A percentile compares a stretch with the other conserved stretches of the same genome.
phyloP scores from a whole-genome alignment of 2,888 invertebrate genomes.

The Aphrophora alni region DNA sequence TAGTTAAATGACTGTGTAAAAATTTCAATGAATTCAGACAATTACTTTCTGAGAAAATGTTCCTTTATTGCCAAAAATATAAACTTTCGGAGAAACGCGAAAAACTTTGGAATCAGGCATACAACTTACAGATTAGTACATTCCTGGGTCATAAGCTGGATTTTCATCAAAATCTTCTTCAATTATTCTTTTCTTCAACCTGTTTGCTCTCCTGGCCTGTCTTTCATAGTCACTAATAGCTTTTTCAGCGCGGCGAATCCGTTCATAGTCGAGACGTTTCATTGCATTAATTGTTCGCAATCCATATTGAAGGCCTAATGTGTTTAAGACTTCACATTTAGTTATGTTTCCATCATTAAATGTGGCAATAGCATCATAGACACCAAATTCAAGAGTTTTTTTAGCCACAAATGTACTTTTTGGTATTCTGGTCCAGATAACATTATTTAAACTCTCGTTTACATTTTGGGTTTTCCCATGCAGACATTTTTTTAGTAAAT shows the following conservation, averaged over 20 bases:
- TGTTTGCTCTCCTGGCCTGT: slow-evolving; percentile 19
- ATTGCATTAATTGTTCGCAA: slow-evolving; percentile 4
- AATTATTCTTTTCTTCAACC: slow-evolving; percentile 19
- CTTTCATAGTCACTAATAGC: not conserved
- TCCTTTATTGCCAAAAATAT: slow-evolving; percentile 14
- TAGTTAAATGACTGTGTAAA: not conserved
- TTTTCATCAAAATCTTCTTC: slow-evolving; percentile 18
- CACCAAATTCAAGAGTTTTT: slow-evolving; percentile 26
- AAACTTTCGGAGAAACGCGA: slow-evolving; percentile 19
- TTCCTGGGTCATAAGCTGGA: slow-evolving; percentile 15
- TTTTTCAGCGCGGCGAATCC: no score
- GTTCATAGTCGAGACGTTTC: slow-evolving; percentile 11
- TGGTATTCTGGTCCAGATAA: slow-evolving; percentile 28
- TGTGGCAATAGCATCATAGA: slow-evolving; percentile 24
- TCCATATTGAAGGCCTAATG: slow-evolving; percentile 14
- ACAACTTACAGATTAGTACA: slow-evolving; percentile 10
- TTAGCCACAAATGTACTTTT: slow-evolving; percentile 22
- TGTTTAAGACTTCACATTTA: slow-evolving; percentile 10
- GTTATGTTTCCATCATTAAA: slow-evolving; percentile 28
- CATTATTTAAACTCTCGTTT: slow-evolving; percentile 29
- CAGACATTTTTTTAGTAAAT: slow-evolving; percentile 26
- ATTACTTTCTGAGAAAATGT: slow-evolving; percentile 21
- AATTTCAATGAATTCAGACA: not conserved
- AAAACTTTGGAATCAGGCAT: not conserved
- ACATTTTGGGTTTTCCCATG: slow-evolving; percentile 28